These are phyloP conservation scores for Stomatorhinus ivindoensis DNA, from an alignment of 2,113 vertebrate species.

Conservation along the genomic window DNA sequence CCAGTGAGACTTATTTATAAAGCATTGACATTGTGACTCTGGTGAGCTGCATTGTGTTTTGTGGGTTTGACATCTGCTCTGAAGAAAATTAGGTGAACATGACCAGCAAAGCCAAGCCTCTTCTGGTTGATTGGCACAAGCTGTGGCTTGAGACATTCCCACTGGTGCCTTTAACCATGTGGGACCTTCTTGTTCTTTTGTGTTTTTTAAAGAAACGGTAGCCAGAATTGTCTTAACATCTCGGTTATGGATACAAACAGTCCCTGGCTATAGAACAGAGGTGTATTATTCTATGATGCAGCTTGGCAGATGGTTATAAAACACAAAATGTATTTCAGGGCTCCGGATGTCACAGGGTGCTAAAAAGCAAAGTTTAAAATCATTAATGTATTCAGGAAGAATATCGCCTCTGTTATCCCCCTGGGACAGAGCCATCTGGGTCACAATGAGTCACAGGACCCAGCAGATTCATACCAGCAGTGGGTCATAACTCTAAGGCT, in stretches of 20 bases:
- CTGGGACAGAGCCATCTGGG: background rate
- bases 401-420: background rate
- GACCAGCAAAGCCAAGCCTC: background rate
- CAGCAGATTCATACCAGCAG: background rate
- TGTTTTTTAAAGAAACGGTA: background rate
- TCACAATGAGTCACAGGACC: background rate
- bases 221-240: background rate
- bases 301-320: background rate
- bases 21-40: background rate
- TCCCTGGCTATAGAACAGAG: background rate
- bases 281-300: background rate
- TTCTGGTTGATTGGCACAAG: background rate
- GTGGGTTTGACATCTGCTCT: background rate
- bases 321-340: background rate
- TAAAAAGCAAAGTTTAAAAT: background rate
- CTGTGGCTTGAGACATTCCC: background rate
- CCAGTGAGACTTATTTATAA: conserved; percentile 1
- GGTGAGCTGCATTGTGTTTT: background rate
- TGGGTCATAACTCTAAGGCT: background rate
- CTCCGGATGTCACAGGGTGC: background rate
- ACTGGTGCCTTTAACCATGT: background rate
- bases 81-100: background rate
- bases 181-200: background rate
- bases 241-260: background rate
- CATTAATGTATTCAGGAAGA: background rate